Evolutionary conservation across 2,797 vertebrate species (phyloP), one percentile per base, ranked within the genome.

Genomic region (Lepidocolaptes lacrymiger): DNA sequence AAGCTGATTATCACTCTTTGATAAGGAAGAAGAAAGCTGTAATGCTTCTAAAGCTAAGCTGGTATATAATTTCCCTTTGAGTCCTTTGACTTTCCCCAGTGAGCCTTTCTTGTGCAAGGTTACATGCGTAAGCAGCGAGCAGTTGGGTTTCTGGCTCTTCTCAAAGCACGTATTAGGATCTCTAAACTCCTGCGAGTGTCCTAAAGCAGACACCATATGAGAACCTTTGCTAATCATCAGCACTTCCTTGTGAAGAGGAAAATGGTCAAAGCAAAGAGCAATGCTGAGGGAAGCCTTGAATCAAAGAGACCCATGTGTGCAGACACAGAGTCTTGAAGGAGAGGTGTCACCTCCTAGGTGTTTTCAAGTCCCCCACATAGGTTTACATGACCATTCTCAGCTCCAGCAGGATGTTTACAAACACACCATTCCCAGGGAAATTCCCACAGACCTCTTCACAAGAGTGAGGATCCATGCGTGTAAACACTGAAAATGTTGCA

Each of bases 1-100:
- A 95, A 92, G 91, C 73, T 97, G 95, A 96, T 97, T 95, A 96
- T 94, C 95, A 51, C 89, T 92, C 95, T 95, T 95, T 96, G 95
- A 96, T 97, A 95, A 89, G 39, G 66, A 92, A 94, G 95, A 92
- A 96, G 95, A 96, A 96, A 96, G 93, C 82, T 91, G 69, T 93
- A 59, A 89, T 89, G 67, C 92, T 92, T 96, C 95, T 93, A 93
- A 96, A 88, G 91, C 67, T 24, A 85, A 88, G 37, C 49, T 7
- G 3, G 63, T 56, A 59, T 21, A 79, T 78, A 37, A 90, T 64
- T 88, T 93, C 66, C 69, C 92, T 93, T 90, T 41, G 36, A 91
- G 62, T 92, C 79, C 80, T 89, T 55, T 93, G 83, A 84, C 93
- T 93, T 93, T 84, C 68, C 48, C 79, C 36, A 20, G 23, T 2